Evolutionary conservation across 2,888 invertebrate genomes (phyloP), one percentile per base, ranked within the genome.

Genomic region (Pseudococcus jackbeardsleyi): DNA sequence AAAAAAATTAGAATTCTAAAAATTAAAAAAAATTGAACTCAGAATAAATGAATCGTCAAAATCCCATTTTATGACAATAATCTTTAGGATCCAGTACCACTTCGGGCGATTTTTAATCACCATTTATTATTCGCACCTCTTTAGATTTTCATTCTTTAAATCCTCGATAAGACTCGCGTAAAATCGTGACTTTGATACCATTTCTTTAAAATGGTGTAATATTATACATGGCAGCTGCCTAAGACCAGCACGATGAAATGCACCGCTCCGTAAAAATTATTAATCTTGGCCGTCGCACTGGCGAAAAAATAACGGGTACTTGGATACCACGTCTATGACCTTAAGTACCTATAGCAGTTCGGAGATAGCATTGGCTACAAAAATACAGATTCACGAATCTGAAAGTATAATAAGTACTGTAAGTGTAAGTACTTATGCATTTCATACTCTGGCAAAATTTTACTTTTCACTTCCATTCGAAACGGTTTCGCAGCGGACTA

Each of bases 391-490:
- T 77, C 77, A 77, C 77, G 77, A 77, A 77, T 77, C 77, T 77
- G 77, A 39, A 77, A 77, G 77, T 77, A 33, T 33, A 33, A 50
- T 8, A 46, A 7, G 12, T 46, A 46, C 46, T 12, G 8, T 46
- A 8, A 46, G 46, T 11, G 9, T 46, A 46, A 46, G 46, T 46
- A 46, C 46, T 12, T 46, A 12, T 17, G 17, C 17, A 17, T 15
- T 50, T 5, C 17, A 17, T 15, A 77, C 77, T 77, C 12, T 12
- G 77, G 26, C 39, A 15, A 26, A 77, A 17, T 77, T 77, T 77
- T 77, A 77, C 33, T 72, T 77, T 77, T 77, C 77, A 77, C 77
- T 77, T 77, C 77, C 77, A 77, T 77, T 77, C 17, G 77, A 77
- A 39, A 77, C 39, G 77, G 39, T 39, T 77, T 77, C 77, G 39